Evolutionary conservation across 2,113 vertebrate species (phyloP).

Genomic region (Neotoma lepida): DNA sequence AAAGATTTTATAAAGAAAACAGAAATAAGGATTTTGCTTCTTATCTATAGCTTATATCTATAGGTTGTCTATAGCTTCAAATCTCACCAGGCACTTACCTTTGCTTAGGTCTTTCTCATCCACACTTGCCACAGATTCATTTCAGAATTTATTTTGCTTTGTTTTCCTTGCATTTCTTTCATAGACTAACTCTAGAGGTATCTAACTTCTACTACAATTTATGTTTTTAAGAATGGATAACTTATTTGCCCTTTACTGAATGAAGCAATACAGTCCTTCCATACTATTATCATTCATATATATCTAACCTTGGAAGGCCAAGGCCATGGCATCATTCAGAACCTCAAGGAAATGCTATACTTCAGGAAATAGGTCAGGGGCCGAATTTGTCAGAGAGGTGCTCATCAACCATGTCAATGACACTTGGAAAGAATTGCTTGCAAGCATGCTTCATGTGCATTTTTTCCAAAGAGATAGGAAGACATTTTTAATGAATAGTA

Average conservation of each 20-base stretch:
- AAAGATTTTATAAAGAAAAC: not conserved
- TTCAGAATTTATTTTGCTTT: not conserved
- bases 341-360: not conserved
- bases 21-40: not conserved
- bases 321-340: not conserved
- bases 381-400: not conserved
- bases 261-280: not conserved
- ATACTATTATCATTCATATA: not conserved
- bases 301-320: not conserved
- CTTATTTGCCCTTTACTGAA: not conserved
- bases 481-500: not conserved
- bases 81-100: not conserved
- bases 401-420: not conserved
- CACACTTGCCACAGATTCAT: not conserved
- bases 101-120: not conserved
- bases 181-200: not conserved
- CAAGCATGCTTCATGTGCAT: not conserved
- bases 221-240: not conserved
- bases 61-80: not conserved
- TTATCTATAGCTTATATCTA: no score
- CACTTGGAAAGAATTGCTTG: not conserved
- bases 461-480: not conserved
- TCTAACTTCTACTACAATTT: not conserved
- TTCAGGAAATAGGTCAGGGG: not conserved
- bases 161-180: not conserved